Base-by-base conservation (phyloP, 2,888 invertebrate genomes). In the Lepas anatifera region DNA sequence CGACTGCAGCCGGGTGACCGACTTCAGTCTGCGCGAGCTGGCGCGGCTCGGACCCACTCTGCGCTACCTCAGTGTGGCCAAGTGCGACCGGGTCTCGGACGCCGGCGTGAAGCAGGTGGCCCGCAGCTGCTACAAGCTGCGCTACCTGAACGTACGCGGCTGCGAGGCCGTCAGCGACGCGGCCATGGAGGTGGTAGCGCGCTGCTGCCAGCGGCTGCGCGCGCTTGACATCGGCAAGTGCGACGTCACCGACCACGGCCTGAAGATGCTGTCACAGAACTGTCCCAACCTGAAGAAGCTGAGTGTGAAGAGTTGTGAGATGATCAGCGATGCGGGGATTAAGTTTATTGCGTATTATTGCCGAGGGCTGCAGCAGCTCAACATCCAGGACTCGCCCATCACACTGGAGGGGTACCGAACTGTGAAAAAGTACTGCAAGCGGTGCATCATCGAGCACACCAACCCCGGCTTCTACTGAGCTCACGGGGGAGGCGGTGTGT, bases 131-230 rank as follows among this genome's bases (percentile, higher is more conserved):
- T 91, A 91, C 79, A 93, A 92, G 67, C 70, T 75, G 32, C 77
- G 82, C 4, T 95, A 95, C 80, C 83, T 95, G 70, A 95, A 95
- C 80, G 90, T 92, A 0, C 84, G 95, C 66, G 95, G 95, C 11
- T 95, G 95, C 77, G 94, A 95, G 75, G 94, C 93, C 0, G 87
- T 95, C 3, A 93, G 93, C n/a, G 95, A 95, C 78, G 92, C 92
- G 77, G 91, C 93, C 11, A 88, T 95, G 74, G 89, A 91, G 68
- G 89, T 91, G 1, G 83, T 95, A 72, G 92, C 92, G 0, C 83
- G 90, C 71, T 90, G 90, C 18, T 95, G 95, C 78, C 90, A 92
- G 1, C 84, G 94, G 63, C 81, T 95, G 41, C 83, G 93, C 69
- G 94, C 95, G 0, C 81, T 95, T 13, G 95, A 95, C 78, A 86